phyloP scores from a whole-genome alignment of 2,888 invertebrate species.

The Parnassius orleans region DNA sequence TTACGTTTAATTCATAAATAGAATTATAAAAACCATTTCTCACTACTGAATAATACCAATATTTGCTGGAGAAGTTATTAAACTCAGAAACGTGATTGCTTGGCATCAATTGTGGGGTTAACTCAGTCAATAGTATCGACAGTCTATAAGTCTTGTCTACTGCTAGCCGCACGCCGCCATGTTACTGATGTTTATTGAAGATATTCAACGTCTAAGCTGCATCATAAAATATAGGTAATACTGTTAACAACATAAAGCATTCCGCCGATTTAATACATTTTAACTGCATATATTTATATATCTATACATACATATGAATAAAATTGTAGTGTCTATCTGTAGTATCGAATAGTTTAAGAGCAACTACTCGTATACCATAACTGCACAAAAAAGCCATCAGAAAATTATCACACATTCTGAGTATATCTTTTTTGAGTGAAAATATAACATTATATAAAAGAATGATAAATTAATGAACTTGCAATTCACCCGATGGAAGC shows the following conservation, averaged over 20 bases:
- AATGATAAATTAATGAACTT: no score
- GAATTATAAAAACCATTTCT: not conserved
- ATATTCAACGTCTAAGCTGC: constrained; percentile 15
- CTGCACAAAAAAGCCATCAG: no score
- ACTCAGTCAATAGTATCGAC: constrained; percentile 24
- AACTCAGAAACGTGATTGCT: constrained; percentile 19
- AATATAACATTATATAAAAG: no score
- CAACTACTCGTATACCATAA: no score
- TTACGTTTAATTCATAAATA: no score
- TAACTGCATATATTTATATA: not conserved
- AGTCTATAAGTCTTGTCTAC: constrained; percentile 25
- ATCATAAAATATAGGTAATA: constrained; percentile 7
- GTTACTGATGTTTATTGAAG: constrained; percentile 17
- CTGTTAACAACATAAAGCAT: not conserved
- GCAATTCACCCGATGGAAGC: no score
- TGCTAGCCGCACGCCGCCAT: constrained; percentile 17
- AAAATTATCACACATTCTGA: no score
- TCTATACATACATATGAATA: no score
- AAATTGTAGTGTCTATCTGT: no score
- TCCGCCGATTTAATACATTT: not conserved
- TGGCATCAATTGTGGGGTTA: constrained; percentile 23
- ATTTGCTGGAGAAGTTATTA: constrained; percentile 14
- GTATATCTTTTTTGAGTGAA: no score
- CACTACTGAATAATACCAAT: constrained; percentile 1
- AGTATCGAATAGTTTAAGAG: no score